A percentile compares a stretch with the other conserved stretches of the same genome.
Evolutionary conservation across 2,888 invertebrate genomes (phyloP).

Genomic region (Platynereis dumerilii): DNA sequence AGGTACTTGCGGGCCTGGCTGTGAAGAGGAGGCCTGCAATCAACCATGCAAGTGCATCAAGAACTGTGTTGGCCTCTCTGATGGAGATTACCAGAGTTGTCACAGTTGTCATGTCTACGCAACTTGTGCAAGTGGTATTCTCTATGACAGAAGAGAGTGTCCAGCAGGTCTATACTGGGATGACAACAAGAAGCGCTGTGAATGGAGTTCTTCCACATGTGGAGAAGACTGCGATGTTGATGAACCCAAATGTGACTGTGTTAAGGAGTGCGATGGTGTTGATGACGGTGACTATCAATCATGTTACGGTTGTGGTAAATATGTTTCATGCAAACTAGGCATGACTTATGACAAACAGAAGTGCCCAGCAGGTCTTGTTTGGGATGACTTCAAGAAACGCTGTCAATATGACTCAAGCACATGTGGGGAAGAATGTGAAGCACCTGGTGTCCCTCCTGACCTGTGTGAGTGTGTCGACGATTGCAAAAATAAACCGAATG

Average conservation of each 20-base stretch:
- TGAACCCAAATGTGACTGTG: slow-evolving; percentile 31
- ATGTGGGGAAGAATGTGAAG: slow-evolving; percentile 12
- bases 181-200: slow-evolving; percentile 38
- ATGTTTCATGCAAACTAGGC: slow-evolving; percentile 16
- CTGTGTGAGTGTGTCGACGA: slow-evolving; percentile 24
- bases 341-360: slow-evolving; percentile 8
- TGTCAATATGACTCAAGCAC: slow-evolving; percentile 12
- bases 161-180: slow-evolving; percentile 14
- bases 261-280: slow-evolving; percentile 15
- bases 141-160: slow-evolving; percentile 17
- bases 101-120: slow-evolving; percentile 38
- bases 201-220: slow-evolving; percentile 41
- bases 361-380: slow-evolving; percentile 17
- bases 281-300: slow-evolving; percentile 22
- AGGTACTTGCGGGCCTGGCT: too few species aligned
- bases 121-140: slow-evolving; percentile 11
- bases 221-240: slow-evolving; percentile 35
- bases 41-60: slow-evolving; percentile 8
- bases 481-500: slow-evolving; percentile 35
- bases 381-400: slow-evolving; percentile 21
- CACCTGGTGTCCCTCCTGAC: not conserved
- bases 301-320: slow-evolving; percentile 21
- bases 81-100: slow-evolving; percentile 38
- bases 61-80: slow-evolving; percentile 5
- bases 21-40: not conserved